Percentiles rank a stretch among this genome's conserved stretches.
phyloP scores from a whole-genome alignment of 1,140 invertebrate species.

The Tetraneura akinire region DNA sequence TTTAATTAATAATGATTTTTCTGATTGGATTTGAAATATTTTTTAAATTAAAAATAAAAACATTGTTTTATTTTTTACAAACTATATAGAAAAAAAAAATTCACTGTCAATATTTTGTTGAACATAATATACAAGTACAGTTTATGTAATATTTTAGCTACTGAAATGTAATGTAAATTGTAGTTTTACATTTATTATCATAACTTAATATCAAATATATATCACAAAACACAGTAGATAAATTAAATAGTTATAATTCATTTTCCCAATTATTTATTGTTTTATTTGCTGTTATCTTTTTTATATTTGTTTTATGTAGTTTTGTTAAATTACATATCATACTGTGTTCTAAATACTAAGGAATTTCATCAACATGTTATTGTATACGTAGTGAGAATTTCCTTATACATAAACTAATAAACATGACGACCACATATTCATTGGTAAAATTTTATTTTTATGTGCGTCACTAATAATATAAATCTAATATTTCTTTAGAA shows the following conservation, averaged over 20 bases:
- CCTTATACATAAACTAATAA: no score
- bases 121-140: not conserved
- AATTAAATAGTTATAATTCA: not conserved
- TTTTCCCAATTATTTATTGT: slow-evolving; percentile 4
- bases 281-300: not conserved
- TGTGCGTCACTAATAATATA: no score
- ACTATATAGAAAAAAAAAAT: not conserved
- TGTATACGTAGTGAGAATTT: no score
- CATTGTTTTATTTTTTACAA: not conserved
- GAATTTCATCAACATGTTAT: no score
- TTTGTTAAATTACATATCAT: no score
- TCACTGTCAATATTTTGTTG: not conserved
- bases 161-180: slow-evolving; percentile 14
- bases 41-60: not conserved
- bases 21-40: no score
- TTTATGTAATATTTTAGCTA: slow-evolving; percentile 23
- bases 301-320: not conserved
- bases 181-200: slow-evolving; percentile 12
- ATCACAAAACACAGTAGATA: not conserved
- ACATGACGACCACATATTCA: no score
- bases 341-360: no score
- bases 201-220: slow-evolving; percentile 24
- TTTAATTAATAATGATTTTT: not conserved
- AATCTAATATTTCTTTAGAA: no score
- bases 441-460: no score